Evolutionary conservation across 2,797 vertebrate species (phyloP).

Genomic region (Enoplosus armatus): DNA sequence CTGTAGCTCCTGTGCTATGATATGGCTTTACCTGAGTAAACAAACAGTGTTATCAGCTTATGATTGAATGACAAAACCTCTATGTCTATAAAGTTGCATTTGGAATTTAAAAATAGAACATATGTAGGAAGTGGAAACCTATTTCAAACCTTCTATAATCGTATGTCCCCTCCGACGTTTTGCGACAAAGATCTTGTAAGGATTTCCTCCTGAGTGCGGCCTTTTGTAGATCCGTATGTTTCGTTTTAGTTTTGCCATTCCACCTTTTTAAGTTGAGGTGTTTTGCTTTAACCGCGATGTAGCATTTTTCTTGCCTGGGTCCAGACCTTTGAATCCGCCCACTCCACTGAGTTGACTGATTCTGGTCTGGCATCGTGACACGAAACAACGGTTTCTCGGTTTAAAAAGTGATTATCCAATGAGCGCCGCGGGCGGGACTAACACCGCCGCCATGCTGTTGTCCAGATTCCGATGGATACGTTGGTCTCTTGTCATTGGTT

Average conservation of each 20-base stretch:
- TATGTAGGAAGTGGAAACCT: conserved; percentile 1
- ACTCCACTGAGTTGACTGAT: no score
- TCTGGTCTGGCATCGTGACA: no score
- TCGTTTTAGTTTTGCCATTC: conserved; percentile 9
- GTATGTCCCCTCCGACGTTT: background rate
- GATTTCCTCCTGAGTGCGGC: conserved; percentile 2
- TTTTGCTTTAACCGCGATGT: conserved; percentile 26
- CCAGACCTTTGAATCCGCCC: no score
- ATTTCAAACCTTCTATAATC: conserved; percentile 19
- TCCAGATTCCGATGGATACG: no score
- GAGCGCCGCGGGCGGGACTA: no score
- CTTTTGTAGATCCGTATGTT: background rate
- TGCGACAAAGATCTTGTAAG: background rate
- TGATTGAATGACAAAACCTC: background rate
- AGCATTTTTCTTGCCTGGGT: no score
- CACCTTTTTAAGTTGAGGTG: conserved; percentile 11
- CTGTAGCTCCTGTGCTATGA: background rate
- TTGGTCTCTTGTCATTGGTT: no score
- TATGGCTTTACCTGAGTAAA: background rate
- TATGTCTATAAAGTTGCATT: background rate
- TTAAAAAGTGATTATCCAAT: no score
- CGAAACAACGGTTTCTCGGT: no score
- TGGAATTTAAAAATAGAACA: conserved; percentile 11
- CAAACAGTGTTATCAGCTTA: background rate
- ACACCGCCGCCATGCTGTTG: no score